Conservation (phyloP, 2,797 vertebrate genomes). For the Macrochelys suwanniensis region DNA sequence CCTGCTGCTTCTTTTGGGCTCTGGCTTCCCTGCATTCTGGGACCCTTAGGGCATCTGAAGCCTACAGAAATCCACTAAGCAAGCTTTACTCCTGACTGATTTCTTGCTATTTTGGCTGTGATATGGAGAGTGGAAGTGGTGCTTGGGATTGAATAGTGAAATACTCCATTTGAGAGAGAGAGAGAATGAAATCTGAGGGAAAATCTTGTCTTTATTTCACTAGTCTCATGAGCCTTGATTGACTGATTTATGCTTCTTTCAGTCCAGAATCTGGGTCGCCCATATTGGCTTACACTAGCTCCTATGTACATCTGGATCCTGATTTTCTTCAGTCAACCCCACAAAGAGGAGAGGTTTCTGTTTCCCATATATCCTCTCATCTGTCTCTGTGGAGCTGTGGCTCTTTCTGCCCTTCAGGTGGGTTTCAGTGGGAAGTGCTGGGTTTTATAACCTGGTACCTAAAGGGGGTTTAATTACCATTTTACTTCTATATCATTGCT, state of each 20-base stretch:
- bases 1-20: background rate
- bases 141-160: background rate
- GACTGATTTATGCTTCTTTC: constrained; percentile 75
- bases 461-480: background rate
- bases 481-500: background rate
- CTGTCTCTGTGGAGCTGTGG: constrained; percentile 93
- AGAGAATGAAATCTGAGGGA: background rate
- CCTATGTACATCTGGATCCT: constrained; percentile 99
- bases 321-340: constrained; percentile 96
- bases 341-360: constrained; percentile 97
- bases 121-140: background rate
- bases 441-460: background rate
- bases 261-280: constrained; percentile 98
- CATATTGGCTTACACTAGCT: constrained; percentile 97
- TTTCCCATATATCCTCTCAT: constrained; percentile 98
- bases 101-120: background rate
- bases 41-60: background rate
- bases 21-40: background rate
- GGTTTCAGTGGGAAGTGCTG: background rate
- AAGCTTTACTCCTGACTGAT: background rate
- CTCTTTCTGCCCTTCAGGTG: constrained; percentile 96
- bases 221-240: background rate
- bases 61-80: background rate
- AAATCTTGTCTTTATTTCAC: rapidly evolving
- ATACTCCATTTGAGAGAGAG: background rate